A percentile compares a stretch with the other conserved stretches of the same genome.
Conservation (phyloP, 2,113 vertebrate species). For the Calidris pugnax region DNA sequence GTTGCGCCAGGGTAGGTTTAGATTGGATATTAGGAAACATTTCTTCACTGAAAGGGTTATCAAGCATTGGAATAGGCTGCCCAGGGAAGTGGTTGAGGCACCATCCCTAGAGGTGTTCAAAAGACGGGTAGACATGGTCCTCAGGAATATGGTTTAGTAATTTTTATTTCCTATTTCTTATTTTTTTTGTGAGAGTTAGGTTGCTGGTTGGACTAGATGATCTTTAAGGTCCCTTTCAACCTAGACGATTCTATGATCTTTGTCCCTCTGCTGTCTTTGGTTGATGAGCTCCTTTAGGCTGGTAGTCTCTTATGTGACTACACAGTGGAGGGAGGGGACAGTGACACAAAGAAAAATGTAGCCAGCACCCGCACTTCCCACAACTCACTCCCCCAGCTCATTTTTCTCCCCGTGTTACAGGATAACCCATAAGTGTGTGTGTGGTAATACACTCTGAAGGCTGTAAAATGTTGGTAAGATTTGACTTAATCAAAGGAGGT, state of each 20-base stretch:
- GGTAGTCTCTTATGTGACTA: neutral
- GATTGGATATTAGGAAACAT: too few relatives aligned
- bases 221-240: too few relatives aligned
- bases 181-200: too few relatives aligned
- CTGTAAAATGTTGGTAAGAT: neutral
- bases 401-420: neutral
- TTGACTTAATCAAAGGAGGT: neutral
- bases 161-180: too few relatives aligned
- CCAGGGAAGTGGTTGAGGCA: too few relatives aligned
- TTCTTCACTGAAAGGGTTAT: too few relatives aligned
- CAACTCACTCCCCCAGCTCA: neutral
- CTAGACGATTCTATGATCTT: neutral
- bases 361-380: neutral
- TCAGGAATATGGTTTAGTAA: too few relatives aligned
- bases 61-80: too few relatives aligned
- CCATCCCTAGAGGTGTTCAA: too few relatives aligned
- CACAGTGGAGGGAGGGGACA: neutral
- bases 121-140: too few relatives aligned
- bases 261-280: neutral
- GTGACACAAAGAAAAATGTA: neutral
- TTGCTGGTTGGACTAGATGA: too few relatives aligned
- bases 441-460: neutral
- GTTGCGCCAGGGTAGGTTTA: too few relatives aligned
- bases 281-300: neutral
- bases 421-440: neutral